Base-by-base conservation (phyloP, 2,888 invertebrate species). In the Limenitis camilla region DNA sequence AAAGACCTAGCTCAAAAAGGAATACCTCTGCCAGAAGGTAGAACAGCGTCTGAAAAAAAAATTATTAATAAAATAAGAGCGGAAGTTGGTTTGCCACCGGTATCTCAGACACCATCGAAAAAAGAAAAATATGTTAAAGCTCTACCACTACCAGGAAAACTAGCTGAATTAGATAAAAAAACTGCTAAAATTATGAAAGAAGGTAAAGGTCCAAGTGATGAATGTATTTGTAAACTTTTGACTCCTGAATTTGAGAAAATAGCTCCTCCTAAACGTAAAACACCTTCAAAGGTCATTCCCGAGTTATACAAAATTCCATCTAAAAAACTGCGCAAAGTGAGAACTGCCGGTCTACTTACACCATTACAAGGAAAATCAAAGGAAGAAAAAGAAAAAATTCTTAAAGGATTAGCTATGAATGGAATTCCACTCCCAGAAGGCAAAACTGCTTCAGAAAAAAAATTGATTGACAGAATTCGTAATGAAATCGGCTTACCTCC, bases 191-290 rank as follows among this genome's bases (percentile, higher is more conserved):
- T 56, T 3, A 65, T 66, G 29, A 67, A 55, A 55, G 69, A 69
- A 55, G 66, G 66, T 1, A 67, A 65, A 57, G 68, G 69, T 1
- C 68, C 69, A 6, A 63, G 61, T 40, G 71, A 70, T 43, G 66
- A 71, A 63, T 71, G 71, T 50, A 69, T 71, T 38, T 68, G 67
- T 53, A 56, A 57, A 39, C 52, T 65, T 10, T 52, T 68, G 7
- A 60, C 66, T 7, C 65, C 64, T 9, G 58, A 60, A 28, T 61
- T 58, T 7, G 60, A 66, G 61, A 61, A 54, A 40, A 9, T 11
- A 32, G 44, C 42, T 28, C 53, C 50, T 46, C 35, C 49, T 38
- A 45, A 62, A n/a, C n/a, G n/a, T 10, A 55, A 36, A 53, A 53
- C 40, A 1, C 49, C 55, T 44, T 56, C 54, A 8, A 32, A 36